Evolutionary conservation across 2,888 invertebrate genomes (phyloP).

Genomic region (Drosophila barbarae): DNA sequence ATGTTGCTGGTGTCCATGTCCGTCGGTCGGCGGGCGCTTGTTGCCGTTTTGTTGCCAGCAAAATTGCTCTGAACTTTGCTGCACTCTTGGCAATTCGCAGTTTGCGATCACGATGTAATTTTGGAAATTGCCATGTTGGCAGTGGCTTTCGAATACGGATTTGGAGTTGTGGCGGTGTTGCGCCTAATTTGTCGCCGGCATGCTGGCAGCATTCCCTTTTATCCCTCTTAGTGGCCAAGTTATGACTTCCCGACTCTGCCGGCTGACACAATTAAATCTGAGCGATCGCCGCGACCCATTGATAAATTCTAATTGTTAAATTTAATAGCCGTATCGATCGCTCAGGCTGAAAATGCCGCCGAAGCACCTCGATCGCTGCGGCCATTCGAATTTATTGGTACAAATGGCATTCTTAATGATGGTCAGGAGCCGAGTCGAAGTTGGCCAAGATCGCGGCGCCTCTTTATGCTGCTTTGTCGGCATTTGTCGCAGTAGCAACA

Average conservation of each 20-base stretch:
- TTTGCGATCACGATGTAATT: constrained; percentile 78
- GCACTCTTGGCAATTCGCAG: constrained; percentile 72
- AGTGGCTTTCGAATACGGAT: constrained; percentile 12
- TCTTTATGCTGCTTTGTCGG: constrained; percentile 68
- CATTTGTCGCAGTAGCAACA: constrained; percentile 43
- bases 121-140: constrained; percentile 76
- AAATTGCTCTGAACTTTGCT: constrained; percentile 78
- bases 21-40: constrained; percentile 52
- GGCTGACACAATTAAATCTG: constrained; percentile 63
- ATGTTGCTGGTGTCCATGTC: constrained; percentile 50
- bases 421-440: constrained; percentile 48
- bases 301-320: constrained; percentile 78
- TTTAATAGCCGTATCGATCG: constrained; percentile 78
- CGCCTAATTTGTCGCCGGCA: constrained; percentile 66
- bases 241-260: constrained; percentile 68
- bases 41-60: constrained; percentile 59
- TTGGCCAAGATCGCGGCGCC: constrained; percentile 55
- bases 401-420: constrained; percentile 78
- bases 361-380: constrained; percentile 38
- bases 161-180: constrained; percentile 28
- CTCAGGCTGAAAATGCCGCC: constrained; percentile 38
- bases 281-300: constrained; percentile 54
- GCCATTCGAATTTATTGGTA: constrained; percentile 77
- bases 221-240: constrained; percentile 28
- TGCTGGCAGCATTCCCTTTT: constrained; percentile 21